Conservation (phyloP, 2,113 vertebrate genomes). For the Pterocles gutturalis region DNA sequence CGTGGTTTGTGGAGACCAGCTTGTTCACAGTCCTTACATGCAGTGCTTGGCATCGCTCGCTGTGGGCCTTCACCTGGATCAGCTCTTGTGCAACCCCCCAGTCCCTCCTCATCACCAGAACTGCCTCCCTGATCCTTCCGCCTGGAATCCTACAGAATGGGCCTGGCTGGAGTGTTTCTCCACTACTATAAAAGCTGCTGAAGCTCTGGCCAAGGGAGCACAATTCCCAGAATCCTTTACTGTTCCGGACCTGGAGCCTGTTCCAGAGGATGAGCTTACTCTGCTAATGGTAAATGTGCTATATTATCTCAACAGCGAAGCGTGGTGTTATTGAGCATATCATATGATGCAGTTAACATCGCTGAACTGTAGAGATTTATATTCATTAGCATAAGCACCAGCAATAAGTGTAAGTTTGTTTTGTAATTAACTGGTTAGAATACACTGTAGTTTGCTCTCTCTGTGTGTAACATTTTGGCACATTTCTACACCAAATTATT, state of each 20-base stretch:
- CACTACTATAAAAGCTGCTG: slow-evolving; percentile 94
- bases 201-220: slow-evolving; percentile 90
- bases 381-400: neutral
- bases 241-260: slow-evolving; percentile 93
- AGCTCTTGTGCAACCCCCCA: slow-evolving; percentile 87
- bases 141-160: slow-evolving; percentile 93
- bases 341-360: neutral
- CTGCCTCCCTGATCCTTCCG: slow-evolving; percentile 82
- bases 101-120: slow-evolving; percentile 86
- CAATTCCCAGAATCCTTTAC: slow-evolving; percentile 92
- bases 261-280: slow-evolving; percentile 90
- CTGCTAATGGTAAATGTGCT: slow-evolving; percentile 87
- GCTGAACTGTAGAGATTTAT: neutral
- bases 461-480: neutral
- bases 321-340: accelerated
- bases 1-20: slow-evolving; percentile 96
- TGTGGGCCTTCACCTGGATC: slow-evolving; percentile 93
- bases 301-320: neutral
- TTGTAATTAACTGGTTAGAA: neutral
- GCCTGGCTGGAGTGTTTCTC: slow-evolving; percentile 96
- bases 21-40: slow-evolving; percentile 98
- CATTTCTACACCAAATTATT: neutral
- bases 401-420: neutral
- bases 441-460: neutral
- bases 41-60: slow-evolving; percentile 95